Evolutionary conservation across 2,888 invertebrate genomes (phyloP), one percentile per base, ranked within the genome.

Genomic region (Caenorhabditis sp.): DNA sequence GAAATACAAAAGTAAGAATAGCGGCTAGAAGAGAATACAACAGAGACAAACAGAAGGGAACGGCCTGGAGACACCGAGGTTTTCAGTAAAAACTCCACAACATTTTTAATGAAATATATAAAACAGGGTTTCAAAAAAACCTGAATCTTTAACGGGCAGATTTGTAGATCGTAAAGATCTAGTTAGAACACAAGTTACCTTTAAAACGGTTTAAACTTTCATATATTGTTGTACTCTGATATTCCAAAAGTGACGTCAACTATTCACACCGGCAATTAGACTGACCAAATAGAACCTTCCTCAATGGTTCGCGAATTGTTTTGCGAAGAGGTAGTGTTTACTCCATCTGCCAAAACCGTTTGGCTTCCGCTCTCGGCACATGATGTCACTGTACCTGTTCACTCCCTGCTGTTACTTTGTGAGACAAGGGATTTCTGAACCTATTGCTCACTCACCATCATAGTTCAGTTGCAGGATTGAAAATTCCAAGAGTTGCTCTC

Each of bases 401-500:
- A n/a, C 41, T 41, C 41, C 44, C 4, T 41, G 38, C 38, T 59
- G 35, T 59, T 24, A 10, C 28, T 19, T 68, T 24, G 24, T 35
- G 24, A 22, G 12, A 68, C 22, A 54, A 24, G 26, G 22, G 2
- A 38, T 10, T 38, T 12, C 38, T 38, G 38, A 12, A 10, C 10
- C 6, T 38, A 7, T 38, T 10, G 6, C 12, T 26, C 12, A 8
- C 31, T 38, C 26, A 56, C 10, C 8, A 76, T 26, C 69, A 70
- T 59, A 70, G 79, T 70, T 79, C 70, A 70, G 63, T 64, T 54
- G 44, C 77, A 69, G 19, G 28, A 26, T 41, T 24, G 28, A 56
- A 63, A 19, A 44, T 63, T 44, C 24, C 28, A 58, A 70, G n/a
- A 19, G 24, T 14, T 44, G 10, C 19, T 47, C 26, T n/a, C 19